Evolutionary conservation across 2,797 vertebrate species (phyloP).

Genomic region (Pelobates cultripes): DNA sequence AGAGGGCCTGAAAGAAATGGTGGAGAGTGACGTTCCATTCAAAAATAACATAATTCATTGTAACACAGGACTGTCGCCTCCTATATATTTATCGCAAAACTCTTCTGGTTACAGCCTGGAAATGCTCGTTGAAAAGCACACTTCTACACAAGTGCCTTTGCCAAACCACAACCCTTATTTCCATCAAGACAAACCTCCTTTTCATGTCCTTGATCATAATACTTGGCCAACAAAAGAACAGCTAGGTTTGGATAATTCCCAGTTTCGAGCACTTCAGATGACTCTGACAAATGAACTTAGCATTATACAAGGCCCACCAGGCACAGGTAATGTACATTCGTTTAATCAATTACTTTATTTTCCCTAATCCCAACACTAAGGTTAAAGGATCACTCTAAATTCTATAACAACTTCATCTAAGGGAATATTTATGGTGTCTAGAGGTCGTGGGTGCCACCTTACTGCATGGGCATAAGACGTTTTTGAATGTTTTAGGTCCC

Average conservation of each 20-base stretch:
- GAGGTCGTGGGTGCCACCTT: too few relatives aligned
- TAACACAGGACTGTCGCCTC: conserved; percentile 43
- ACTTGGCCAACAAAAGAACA: conserved; percentile 57
- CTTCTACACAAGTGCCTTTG: background rate
- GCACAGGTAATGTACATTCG: conserved; percentile 56
- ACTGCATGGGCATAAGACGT: too few relatives aligned
- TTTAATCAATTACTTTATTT: too few relatives aligned
- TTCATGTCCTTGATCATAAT: conserved; percentile 45
- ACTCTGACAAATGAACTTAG: conserved; percentile 58
- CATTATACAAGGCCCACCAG: conserved; percentile 61
- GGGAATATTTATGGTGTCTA: too few relatives aligned
- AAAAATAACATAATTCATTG: conserved; percentile 59
- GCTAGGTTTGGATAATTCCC: conserved; percentile 53
- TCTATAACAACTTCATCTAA: too few relatives aligned
- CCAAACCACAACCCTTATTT: background rate
- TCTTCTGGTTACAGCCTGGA: conserved; percentile 40
- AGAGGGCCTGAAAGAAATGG: conserved; percentile 58
- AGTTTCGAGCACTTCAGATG: conserved; percentile 54
- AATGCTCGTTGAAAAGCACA: conserved; percentile 29
- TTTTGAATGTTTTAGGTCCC: too few relatives aligned
- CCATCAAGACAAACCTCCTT: background rate
- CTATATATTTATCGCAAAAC: conserved; percentile 49
- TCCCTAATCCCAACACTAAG: too few relatives aligned
- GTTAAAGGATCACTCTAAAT: too few relatives aligned
- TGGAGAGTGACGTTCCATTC: conserved; percentile 52